Base-by-base conservation (phyloP, 2,888 invertebrate species). In the Neoaliturus tenellus region DNA sequence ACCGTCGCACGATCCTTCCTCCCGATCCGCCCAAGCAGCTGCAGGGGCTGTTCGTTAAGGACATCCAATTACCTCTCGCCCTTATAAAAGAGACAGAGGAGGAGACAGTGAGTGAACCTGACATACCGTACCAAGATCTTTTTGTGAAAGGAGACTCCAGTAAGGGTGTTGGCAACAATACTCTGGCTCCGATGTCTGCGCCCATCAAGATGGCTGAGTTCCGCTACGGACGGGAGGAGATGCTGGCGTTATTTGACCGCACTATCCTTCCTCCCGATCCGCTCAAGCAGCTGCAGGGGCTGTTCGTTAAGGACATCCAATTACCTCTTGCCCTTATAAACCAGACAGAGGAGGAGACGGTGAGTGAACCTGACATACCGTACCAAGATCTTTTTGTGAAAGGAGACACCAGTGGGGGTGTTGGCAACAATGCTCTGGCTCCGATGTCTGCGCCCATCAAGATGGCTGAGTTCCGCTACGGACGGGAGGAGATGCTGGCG, bases 401-500 rank as follows among this genome's bases (percentile, higher is more conserved):
- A n/a, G 73, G 67, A 10, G 17, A 23, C n/a, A 33, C 71, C 12
- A 31, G 33, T 14, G 41, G 73, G 58, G 25, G 51, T 31, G 28
- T 20, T 23, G 23, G 71, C 31, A 81, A 92, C 88, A 91, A 90
- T 87, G 91, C 91, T 87, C 90, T 85, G 89, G 89, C 83, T 90
- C 90, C 86, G 91, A 92, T 88, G 92, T 20, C 82, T 31, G 93
- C 87, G 92, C 89, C 89, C 39, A 94, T 94, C 89, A 94, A 94
- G 89, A 92, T 95, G 88, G 95, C 95, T 83, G 96, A 96, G 88
- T 94, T 95, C 92, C 94, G 96, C 87, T 99, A 99, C 90, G 98
- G 98, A 55, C 94, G 98, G 88, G 99, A 99, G 91, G 99, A 99
- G 91, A 97, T 99, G 97, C 91, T 99, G 88, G 97, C 98, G 80